Evolutionary conservation across 2,888 invertebrate genomes (phyloP).

Genomic region (Willowsia nigromaculata): DNA sequence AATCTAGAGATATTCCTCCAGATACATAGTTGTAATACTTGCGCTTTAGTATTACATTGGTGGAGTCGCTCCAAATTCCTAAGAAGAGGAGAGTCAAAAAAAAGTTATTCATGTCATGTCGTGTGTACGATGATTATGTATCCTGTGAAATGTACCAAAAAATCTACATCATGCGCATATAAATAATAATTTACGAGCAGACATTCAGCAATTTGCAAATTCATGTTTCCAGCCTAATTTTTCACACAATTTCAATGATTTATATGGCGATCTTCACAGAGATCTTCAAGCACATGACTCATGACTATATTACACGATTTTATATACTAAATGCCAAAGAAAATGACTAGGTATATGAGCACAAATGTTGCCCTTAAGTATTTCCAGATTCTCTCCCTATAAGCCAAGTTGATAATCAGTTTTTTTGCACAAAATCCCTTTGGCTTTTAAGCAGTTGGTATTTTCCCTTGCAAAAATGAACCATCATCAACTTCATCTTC

Average conservation of each 20-base stretch:
- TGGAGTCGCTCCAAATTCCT: slow-evolving; percentile 53
- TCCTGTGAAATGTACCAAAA: slow-evolving; percentile 47
- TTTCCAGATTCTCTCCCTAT: too few relatives aligned
- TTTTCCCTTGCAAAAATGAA: neutral
- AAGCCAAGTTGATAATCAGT: too few relatives aligned
- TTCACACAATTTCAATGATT: slow-evolving; percentile 62
- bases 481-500: neutral
- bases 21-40: neutral
- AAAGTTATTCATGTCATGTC: slow-evolving; percentile 20
- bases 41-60: neutral
- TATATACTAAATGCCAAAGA: neutral
- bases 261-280: neutral
- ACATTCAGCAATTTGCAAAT: slow-evolving; percentile 53
- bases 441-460: neutral
- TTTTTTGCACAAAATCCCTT: neutral
- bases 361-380: too few relatives aligned
- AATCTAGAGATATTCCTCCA: neutral
- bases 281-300: neutral
- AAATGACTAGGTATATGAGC: neutral
- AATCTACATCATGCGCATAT: slow-evolving; percentile 45
- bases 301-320: neutral
- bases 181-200: slow-evolving; percentile 67
- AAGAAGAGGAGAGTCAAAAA: neutral
- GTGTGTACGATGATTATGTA: slow-evolving; percentile 10
- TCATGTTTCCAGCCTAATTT: slow-evolving; percentile 62